phyloP scores from a whole-genome alignment of 2,888 invertebrate species.

The Aproaerema taeniolella region DNA sequence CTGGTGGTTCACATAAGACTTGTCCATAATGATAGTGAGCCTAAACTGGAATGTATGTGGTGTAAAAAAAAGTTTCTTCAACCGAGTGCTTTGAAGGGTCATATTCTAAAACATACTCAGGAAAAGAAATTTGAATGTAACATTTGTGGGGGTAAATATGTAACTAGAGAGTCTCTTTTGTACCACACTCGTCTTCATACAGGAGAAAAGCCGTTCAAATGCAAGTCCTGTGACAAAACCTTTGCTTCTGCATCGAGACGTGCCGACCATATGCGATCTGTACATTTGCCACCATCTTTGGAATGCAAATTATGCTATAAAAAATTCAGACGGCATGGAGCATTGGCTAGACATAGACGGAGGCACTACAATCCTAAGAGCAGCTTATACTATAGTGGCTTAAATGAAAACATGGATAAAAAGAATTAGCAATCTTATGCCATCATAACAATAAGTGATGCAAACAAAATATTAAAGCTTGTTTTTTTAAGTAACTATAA shows the following conservation, averaged over 20 bases:
- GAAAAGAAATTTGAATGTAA: neutral
- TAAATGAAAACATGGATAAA: no score
- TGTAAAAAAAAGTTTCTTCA: neutral
- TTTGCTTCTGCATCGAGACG: neutral
- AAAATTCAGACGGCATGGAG: neutral
- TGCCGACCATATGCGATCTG: neutral
- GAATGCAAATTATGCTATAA: neutral
- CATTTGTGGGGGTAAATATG: neutral
- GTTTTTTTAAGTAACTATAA: no score
- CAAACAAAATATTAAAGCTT: no score
- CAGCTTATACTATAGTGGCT: neutral
- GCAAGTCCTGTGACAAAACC: neutral
- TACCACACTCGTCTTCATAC: neutral
- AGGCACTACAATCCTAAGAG: neutral
- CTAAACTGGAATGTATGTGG: neutral
- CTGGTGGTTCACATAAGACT: neutral
- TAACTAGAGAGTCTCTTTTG: neutral
- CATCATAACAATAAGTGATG: no score
- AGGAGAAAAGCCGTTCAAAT: neutral
- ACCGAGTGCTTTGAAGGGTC: neutral
- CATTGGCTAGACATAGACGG: neutral
- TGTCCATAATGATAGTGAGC: neutral
- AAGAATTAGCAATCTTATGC: no score
- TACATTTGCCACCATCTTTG: neutral
- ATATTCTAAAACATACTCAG: neutral